Percentiles rank a stretch among this genome's conserved stretches.
phyloP scores from a whole-genome alignment of 2,888 invertebrate genomes.

The Pseudococcus longispinus region DNA sequence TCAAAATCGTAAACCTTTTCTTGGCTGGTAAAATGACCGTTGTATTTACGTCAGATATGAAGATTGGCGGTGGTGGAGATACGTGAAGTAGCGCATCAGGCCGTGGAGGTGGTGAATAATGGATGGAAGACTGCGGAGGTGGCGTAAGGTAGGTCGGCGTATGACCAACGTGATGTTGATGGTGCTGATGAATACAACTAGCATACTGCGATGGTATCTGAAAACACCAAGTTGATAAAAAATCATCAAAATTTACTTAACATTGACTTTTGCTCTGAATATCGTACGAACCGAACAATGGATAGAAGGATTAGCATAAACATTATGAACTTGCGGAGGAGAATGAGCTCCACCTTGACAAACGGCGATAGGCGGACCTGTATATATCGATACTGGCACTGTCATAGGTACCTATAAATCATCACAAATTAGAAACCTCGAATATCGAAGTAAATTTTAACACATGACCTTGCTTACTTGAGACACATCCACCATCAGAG shows the following conservation, averaged over 20 bases:
- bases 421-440: background rate
- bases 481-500: constrained; percentile 52
- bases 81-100: constrained; percentile 48
- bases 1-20: background rate
- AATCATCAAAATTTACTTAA: background rate
- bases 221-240: background rate
- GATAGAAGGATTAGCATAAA: constrained; percentile 61
- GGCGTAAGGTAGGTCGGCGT: constrained; percentile 58
- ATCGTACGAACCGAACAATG: constrained; percentile 51
- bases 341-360: constrained; percentile 58
- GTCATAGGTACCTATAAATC: constrained; percentile 67
- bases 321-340: constrained; percentile 62
- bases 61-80: constrained; percentile 60
- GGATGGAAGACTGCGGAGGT: constrained; percentile 56
- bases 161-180: constrained; percentile 60
- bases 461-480: background rate
- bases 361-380: constrained; percentile 60
- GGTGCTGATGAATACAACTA: constrained; percentile 59
- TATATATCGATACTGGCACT: constrained; percentile 65
- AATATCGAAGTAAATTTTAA: background rate
- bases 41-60: constrained; percentile 60
- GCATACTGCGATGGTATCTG: constrained; percentile 59
- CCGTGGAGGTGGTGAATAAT: constrained; percentile 52
- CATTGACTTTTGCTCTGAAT: background rate
- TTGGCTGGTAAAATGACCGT: background rate